phyloP scores from a whole-genome alignment of 2,113 vertebrate genomes.

The Hystrix brachyura region DNA sequence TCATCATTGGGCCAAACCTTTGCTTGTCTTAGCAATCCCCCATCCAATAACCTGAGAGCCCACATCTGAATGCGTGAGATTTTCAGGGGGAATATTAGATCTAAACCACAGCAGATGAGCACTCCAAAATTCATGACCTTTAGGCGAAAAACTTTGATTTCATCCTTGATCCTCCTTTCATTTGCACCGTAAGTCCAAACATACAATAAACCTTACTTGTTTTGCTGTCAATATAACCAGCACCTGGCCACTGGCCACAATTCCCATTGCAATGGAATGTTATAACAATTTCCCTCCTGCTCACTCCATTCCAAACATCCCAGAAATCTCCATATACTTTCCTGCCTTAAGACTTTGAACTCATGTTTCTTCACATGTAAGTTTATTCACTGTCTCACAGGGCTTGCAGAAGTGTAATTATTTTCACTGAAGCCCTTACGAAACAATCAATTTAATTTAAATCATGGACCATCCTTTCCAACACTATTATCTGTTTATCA shows the following conservation, averaged over 20 bases:
- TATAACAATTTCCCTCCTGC: background rate
- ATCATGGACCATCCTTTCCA: rapidly evolving
- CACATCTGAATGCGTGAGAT: background rate
- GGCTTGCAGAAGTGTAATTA: background rate
- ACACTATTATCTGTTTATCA: background rate
- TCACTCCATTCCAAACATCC: background rate
- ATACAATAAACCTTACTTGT: background rate
- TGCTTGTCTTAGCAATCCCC: background rate
- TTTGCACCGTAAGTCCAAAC: background rate
- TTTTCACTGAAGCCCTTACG: background rate
- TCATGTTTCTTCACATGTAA: background rate
- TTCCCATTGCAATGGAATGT: background rate
- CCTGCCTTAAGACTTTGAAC: background rate
- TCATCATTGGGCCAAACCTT: background rate
- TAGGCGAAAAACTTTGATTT: background rate
- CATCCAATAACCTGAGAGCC: background rate
- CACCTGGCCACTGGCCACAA: background rate
- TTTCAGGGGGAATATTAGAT: background rate
- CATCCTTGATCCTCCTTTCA: background rate
- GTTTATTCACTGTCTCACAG: background rate
- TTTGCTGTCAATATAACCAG: background rate
- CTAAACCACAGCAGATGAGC: background rate
- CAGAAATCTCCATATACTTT: background rate
- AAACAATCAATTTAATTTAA: background rate
- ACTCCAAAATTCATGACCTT: background rate